phyloP scores from a whole-genome alignment of 2,113 vertebrate species.

The Pseudolaguvia tuberculata region DNA sequence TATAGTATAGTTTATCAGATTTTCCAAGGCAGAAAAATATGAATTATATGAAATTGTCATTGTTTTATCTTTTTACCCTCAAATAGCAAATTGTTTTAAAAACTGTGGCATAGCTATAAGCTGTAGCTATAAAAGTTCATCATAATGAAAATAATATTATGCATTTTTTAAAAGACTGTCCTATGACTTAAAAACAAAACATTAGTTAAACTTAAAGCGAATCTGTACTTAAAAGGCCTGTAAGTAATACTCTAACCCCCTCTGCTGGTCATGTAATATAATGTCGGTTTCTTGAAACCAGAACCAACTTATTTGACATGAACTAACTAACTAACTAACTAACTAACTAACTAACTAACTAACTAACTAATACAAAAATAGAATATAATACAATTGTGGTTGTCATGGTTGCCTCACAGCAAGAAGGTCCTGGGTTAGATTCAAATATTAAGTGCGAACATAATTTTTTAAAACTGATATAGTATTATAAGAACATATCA shows the following conservation, averaged over 20 bases:
- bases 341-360: too few relatives aligned
- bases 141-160: neutral
- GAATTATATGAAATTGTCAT: neutral
- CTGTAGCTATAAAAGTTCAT: neutral
- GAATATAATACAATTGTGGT: too few relatives aligned
- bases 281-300: neutral
- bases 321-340: too few relatives aligned
- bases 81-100: neutral
- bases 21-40: neutral
- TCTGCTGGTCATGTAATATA: slow-evolving; percentile 30
- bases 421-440: too few relatives aligned
- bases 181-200: neutral
- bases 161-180: neutral
- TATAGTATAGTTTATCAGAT: neutral
- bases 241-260: slow-evolving; percentile 29
- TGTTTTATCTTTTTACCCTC: neutral
- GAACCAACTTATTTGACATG: neutral
- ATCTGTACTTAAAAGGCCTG: neutral
- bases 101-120: too few relatives aligned
- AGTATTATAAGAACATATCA: too few relatives aligned
- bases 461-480: too few relatives aligned
- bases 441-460: too few relatives aligned
- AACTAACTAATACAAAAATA: too few relatives aligned
- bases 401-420: too few relatives aligned
- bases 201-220: neutral